Base-by-base conservation (phyloP, 1,140 invertebrate species). In the Cherax destructor region DNA sequence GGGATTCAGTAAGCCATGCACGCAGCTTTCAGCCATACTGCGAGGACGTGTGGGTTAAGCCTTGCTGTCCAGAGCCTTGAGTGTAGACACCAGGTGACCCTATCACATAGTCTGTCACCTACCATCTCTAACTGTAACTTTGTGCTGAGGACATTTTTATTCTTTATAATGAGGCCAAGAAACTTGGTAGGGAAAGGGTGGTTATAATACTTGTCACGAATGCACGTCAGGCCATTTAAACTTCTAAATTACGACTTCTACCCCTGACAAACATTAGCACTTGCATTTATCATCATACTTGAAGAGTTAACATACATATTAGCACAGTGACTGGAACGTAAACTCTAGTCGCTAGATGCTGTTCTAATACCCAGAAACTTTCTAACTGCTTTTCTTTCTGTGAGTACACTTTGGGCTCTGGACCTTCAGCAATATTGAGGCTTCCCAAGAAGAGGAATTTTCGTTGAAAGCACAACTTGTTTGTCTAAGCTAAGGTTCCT, bases 11-110 rank as follows among this genome's bases (percentile, higher is more conserved):
- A 85, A 91, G 88, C 88, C 88, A 91, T 91, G 88, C 88, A 91
- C 88, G 88, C 88, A 91, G 88, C 83, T 79, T 78, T 85, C 88
- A 91, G 72, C 76, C 88, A 91, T 85, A 84, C 88, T 91, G 88
- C 88, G 88, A 91, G 88, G 88, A 91, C 83, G 83, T 78, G 59
- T 76, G 83, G 88, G 88, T 79, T 69, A 86, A 74, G 81, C 88
- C 84, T 85, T 83, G 81, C 56, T n/a, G 76, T 69, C 88, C 88
- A 85, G 88, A 91, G 76, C 24, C 88, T 69, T 79, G 5, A 85
- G 83, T 61, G 83, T 59, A 69, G 77, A 56, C 83, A 79, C 61
- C 30, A 69, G 74, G 77, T 65, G 47, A 74, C 61, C 13, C 30
- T 52, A 30, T n/a, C 4, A n/a, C n/a, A n/a, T n/a, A n/a, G n/a